These are phyloP conservation scores for Caretta caretta DNA, from an alignment of 2,113 vertebrate species.

Conservation along the genomic window DNA sequence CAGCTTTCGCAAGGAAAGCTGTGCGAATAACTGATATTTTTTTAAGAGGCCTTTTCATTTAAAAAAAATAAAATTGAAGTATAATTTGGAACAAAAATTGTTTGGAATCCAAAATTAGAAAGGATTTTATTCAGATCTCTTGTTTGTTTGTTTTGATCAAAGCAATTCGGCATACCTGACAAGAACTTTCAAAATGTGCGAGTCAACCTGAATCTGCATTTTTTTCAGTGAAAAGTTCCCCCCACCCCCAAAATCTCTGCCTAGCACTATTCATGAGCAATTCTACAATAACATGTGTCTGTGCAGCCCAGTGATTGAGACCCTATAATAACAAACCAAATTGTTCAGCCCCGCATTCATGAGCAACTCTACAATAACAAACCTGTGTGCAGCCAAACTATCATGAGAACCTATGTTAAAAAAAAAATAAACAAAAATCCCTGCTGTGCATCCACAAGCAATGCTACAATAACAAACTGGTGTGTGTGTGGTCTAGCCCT, in stretches of 20 bases:
- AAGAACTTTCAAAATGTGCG: not conserved
- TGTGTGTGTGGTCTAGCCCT: not conserved
- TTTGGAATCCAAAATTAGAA: not conserved
- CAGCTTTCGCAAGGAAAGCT: not conserved
- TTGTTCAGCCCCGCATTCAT: not conserved
- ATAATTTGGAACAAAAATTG: no score
- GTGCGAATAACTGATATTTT: not conserved
- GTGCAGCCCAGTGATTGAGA: not conserved
- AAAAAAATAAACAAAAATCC: not conserved
- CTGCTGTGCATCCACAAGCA: not conserved
- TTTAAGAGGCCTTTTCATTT: not conserved
- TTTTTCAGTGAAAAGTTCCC: not conserved
- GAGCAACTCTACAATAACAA: not conserved
- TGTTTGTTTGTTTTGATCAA: not conserved
- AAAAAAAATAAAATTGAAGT: not conserved
- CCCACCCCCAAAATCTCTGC: not conserved
- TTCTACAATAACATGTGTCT: not conserved
- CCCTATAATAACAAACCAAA: not conserved
- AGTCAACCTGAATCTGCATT: not conserved
- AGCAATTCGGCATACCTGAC: not conserved
- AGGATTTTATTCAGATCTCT: not conserved
- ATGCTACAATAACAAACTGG: not conserved
- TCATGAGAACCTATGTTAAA: not conserved
- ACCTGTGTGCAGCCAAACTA: not conserved
- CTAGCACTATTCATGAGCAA: not conserved